Evolutionary conservation across 1,140 invertebrate species (phyloP).

Genomic region (Arion vulgaris): DNA sequence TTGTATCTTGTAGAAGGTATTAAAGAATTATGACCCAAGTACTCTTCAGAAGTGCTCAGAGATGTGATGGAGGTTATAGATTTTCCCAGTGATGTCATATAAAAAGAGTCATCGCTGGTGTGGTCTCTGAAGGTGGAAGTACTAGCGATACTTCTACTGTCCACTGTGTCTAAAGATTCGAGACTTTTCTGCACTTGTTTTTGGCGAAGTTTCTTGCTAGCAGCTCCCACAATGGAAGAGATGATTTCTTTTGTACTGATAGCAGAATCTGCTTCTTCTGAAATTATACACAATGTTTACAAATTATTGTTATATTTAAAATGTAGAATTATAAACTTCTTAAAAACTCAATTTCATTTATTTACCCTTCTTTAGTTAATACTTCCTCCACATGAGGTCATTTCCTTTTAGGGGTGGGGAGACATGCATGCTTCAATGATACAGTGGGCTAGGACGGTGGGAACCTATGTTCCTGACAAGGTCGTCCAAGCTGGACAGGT

Average conservation of each 20-base stretch:
- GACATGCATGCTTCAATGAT: too few relatives aligned
- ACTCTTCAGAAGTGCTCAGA: constrained; percentile 45
- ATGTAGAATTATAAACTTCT: too few relatives aligned
- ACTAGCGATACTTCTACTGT: constrained; percentile 9
- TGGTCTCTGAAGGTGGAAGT: constrained; percentile 45
- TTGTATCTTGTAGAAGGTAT: not conserved
- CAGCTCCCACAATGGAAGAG: constrained; percentile 85
- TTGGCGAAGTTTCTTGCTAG: constrained; percentile 81
- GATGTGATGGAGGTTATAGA: constrained; percentile 35
- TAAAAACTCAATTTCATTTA: too few relatives aligned
- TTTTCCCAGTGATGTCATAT: constrained; percentile 42
- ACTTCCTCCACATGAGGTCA: too few relatives aligned
- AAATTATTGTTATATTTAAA: too few relatives aligned
- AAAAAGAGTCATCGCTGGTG: constrained; percentile 49
- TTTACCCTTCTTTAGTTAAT: too few relatives aligned
- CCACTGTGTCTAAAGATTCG: constrained; percentile 48
- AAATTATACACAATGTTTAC: constrained; percentile 33
- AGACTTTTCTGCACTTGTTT: constrained; percentile 46
- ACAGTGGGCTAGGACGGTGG: too few relatives aligned
- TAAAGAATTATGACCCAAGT: constrained; percentile 25
- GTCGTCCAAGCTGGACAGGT: too few relatives aligned
- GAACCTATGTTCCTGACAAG: too few relatives aligned
- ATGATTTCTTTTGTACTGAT: constrained; percentile 83
- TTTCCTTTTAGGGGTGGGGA: too few relatives aligned
- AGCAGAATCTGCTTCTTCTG: constrained; percentile 70